Conservation (phyloP, 2,113 vertebrate species). For the Scophthalmus maximus region DNA sequence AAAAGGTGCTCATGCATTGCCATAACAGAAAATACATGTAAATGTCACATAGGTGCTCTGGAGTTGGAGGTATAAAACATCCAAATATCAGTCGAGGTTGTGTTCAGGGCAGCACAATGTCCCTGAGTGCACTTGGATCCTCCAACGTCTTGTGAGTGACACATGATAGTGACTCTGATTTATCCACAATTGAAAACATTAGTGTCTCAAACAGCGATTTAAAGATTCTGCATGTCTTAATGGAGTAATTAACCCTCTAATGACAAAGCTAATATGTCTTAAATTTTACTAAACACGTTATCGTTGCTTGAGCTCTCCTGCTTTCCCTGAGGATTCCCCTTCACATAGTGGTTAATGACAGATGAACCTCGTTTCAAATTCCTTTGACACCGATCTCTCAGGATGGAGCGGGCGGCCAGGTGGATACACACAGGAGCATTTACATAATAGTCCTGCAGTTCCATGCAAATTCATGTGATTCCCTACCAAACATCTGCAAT, state of each 20-base stretch:
- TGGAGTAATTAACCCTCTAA: too few species aligned
- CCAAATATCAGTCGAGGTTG: not conserved
- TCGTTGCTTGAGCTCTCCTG: not conserved
- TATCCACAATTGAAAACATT: not conserved
- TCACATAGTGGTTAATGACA: constrained; percentile 35
- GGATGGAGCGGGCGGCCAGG: constrained; percentile 38
- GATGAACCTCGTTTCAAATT: constrained; percentile 45
- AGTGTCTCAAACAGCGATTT: not conserved
- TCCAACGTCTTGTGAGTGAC: not conserved
- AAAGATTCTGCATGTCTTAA: too few species aligned
- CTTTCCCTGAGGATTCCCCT: constrained; percentile 6
- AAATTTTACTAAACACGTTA: not conserved
- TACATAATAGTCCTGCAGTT: constrained; percentile 80
- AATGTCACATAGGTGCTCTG: too few species aligned
- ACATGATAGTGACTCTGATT: not conserved
- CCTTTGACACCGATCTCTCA: constrained; percentile 28
- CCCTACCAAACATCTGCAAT: constrained; percentile 76
- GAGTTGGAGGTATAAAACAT: not conserved
- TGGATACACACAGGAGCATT: constrained; percentile 64
- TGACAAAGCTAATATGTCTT: not conserved
- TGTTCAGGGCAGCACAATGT: not conserved
- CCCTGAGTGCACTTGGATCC: not conserved
- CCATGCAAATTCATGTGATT: constrained; percentile 81
- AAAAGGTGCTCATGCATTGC: not conserved
- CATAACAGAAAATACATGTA: not conserved